Base-by-base conservation (phyloP, 2,888 invertebrate species). In the Catocala nupta region DNA sequence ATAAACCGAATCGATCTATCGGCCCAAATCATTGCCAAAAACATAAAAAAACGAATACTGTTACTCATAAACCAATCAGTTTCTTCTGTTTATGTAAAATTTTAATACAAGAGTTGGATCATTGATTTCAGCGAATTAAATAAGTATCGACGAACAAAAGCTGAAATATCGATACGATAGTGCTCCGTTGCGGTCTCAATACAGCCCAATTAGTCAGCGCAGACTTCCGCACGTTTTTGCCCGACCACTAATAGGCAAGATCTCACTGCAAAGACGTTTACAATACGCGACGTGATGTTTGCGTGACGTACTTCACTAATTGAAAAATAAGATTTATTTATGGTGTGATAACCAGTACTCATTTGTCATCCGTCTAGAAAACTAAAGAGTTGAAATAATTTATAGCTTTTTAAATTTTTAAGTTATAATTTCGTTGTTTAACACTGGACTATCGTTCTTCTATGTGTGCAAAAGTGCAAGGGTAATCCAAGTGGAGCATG, bases 211-310 rank as follows among this genome's bases (percentile, higher is more conserved):
- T 92, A 92, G 91, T 89, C 87, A 78, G 81, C 76, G 74, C 86
- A 86, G 88, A 90, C 90, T 91, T 91, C 91, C 90, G 91, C 91
- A 91, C 92, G 92, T 89, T 90, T 91, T 90, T 90, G 90, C 90
- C 84, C 86, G 80, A 82, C 85, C 90, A 84, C 90, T 90, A 91
- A 90, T 90, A 90, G 90, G 90, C 90, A 86, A 88, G 88, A 86
- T 88, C 87, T 86, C 82, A 76, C 71, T 72, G 79, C 72, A 69
- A 80, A 81, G 80, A 80, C 84, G 71, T 90, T 90, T 90, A 89
- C 79, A 87, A 59, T 45, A 51, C 5, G 49, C 75, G 76, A 52
- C 59, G 51, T 53, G 48, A 50, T 16, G 5, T 12, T 42, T 71
- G 65, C 73, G 61, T 70, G 65, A 65, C 70, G 55, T 60, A 57